These are phyloP conservation scores for Plumapathes pennacea DNA, from an alignment of 92 coral and sea anemone genomes.

Conservation along the genomic window DNA sequence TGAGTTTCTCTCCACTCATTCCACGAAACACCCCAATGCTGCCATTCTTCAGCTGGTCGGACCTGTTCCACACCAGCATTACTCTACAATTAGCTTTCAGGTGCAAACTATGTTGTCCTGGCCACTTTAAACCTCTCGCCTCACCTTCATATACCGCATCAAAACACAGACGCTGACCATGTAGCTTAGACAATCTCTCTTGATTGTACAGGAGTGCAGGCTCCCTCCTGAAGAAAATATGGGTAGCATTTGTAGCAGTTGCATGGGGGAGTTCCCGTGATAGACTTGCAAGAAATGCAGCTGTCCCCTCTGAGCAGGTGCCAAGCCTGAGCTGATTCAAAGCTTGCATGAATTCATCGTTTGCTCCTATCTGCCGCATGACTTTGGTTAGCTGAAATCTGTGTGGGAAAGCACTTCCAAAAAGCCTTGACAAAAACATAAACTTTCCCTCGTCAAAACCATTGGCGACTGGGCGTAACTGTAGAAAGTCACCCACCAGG, in stretches of 20 bases:
- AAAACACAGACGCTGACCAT: no score
- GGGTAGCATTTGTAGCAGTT: not conserved
- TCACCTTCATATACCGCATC: no score
- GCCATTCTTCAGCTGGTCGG: slow-evolving; percentile 22
- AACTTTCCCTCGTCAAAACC: slow-evolving; percentile 36
- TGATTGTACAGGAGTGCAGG: slow-evolving; percentile 12
- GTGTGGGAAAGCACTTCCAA: slow-evolving; percentile 29
- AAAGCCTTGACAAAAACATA: slow-evolving; percentile 34
- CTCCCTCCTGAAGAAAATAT: slow-evolving; percentile 6
- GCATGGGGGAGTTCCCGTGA: not conserved
- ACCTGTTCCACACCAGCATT: slow-evolving; percentile 46
- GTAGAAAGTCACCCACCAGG: slow-evolving; percentile 49
- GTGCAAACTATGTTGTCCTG: not conserved
- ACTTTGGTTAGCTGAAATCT: slow-evolving; percentile 30
- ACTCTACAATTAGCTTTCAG: slow-evolving; percentile 20
- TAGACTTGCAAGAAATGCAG: not conserved
- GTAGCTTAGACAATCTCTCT: not conserved
- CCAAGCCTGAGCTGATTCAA: slow-evolving; percentile 13
- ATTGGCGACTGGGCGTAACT: slow-evolving; percentile 31
- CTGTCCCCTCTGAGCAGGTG: not conserved
- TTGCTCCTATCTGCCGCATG: slow-evolving; percentile 25
- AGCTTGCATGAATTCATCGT: slow-evolving; percentile 1
- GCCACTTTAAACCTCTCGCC: slow-evolving; percentile 6
- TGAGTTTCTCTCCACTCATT: not conserved
- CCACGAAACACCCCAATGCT: slow-evolving; percentile 15